phyloP scores from a whole-genome alignment of 37 sponge, comb jelly and placozoan species.

The Geodia barretti region DNA sequence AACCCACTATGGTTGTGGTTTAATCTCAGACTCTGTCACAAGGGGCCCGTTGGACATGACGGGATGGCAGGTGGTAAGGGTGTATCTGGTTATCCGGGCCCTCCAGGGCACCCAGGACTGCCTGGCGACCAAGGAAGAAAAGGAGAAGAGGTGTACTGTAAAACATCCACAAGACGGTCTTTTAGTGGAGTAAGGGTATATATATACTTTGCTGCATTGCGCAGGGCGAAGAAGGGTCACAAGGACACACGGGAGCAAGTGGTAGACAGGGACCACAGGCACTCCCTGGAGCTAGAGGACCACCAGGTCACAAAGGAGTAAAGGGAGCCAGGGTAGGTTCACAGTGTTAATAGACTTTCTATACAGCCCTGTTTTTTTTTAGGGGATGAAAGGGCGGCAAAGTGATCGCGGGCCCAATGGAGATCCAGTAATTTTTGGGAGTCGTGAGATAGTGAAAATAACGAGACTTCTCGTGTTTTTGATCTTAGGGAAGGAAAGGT shows the following conservation, averaged over 20 bases:
- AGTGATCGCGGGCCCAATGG: conserved; percentile 16
- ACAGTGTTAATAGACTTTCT: too few species aligned
- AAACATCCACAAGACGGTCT: too few species aligned
- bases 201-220: background rate
- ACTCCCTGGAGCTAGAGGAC: conserved; percentile 1
- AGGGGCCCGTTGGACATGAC: conserved; percentile 8
- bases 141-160: background rate
- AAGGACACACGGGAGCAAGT: background rate
- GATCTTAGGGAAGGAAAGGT: conserved; percentile 41
- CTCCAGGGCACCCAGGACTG: background rate
- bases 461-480: background rate
- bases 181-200: background rate
- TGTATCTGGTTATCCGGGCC: background rate
- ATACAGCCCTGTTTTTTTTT: background rate
- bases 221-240: background rate
- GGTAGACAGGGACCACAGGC: conserved; percentile 19
- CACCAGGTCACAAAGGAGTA: conserved; percentile 18
- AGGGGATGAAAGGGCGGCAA: conserved; percentile 27
- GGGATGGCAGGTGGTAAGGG: conserved; percentile 7
- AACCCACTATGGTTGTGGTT: background rate
- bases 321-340: conserved; percentile 27
- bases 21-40: background rate
- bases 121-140: background rate
- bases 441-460: background rate
- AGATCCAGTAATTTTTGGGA: background rate